Base-by-base conservation (phyloP, 1,140 invertebrate species). In the Papilio polyxenes region DNA sequence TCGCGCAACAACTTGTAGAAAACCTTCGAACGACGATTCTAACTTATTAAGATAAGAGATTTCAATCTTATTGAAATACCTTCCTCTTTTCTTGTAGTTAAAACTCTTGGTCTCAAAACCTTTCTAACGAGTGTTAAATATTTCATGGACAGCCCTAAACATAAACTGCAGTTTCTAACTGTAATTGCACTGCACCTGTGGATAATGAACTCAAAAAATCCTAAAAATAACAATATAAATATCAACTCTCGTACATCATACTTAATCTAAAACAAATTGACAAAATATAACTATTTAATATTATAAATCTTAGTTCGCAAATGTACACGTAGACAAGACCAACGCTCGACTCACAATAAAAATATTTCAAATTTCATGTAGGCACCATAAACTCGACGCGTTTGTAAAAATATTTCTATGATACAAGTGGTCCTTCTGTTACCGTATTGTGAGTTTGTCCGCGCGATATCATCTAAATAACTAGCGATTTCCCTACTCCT, bases 231-330 rank as follows among this genome's bases (percentile, higher is more conserved):
- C 83, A 88, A 91, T 87, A 92, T 92, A 92, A 92, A 92, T 92
- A 91, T 90, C 88, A 91, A 89, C 85, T 92, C 88, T 90, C 89
- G 89, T 85, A 86, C 84, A 87, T 88, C 87, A 87, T 87, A 85
- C 85, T 91, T 91, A 86, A 86, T 89, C 88, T 92, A 91, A 82
- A 93, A 93, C 88, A 92, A 93, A 93, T 93, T 93, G 92, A 93
- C 91, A 92, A 93, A 92, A 93, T 91, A 94, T 91, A 90, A 83
- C 85, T 88, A 85, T 31, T 31, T 83, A 80, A 87, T 84, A 84
- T 89, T 84, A 84, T 89, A 76, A 79, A 81, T 86, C 85, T 85
- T 88, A 86, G 84, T 88, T 87, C 85, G 85, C 87, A 89, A 87
- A 87, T 92, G 84, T 89, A 91, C 88, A 90, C 86, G 87, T 89